Evolutionary conservation across 2,888 invertebrate genomes (phyloP).

Genomic region (Automeris io): DNA sequence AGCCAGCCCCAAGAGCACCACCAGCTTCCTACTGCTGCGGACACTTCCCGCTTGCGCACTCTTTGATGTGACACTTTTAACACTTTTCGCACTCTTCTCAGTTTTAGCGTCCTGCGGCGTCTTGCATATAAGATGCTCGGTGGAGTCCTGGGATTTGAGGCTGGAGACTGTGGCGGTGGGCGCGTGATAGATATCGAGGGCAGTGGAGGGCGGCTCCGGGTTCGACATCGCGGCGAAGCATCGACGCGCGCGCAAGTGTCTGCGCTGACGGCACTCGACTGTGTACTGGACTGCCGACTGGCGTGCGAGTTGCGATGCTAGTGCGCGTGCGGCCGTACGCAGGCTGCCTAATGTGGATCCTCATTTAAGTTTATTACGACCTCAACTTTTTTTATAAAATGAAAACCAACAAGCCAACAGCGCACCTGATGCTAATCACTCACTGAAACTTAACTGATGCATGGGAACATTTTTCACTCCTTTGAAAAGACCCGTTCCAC

Average conservation of each 20-base stretch:
- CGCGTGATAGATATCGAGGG: conserved; percentile 36
- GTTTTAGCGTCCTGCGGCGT: conserved; percentile 54
- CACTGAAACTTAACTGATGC: too few relatives aligned
- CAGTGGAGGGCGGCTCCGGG: conserved; percentile 26
- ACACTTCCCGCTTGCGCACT: conserved; percentile 61
- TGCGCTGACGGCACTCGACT: conserved; percentile 25
- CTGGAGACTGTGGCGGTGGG: conserved; percentile 65
- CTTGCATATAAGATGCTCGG: conserved; percentile 77
- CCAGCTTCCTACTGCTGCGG: conserved; percentile 38
- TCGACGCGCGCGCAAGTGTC: conserved; percentile 19
- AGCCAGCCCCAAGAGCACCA: conserved; percentile 74
- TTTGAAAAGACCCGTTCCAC: too few relatives aligned
- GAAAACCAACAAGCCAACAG: too few relatives aligned
- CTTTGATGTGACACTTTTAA: conserved; percentile 56
- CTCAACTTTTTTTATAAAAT: too few relatives aligned
- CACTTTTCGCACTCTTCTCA: conserved; percentile 38
- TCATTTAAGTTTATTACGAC: background rate
- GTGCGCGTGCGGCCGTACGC: conserved; percentile 12
- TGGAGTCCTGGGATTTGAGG: conserved; percentile 72
- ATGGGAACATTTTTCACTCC: too few relatives aligned
- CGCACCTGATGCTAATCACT: too few relatives aligned
- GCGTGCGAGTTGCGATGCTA: background rate
- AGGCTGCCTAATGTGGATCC: conserved; percentile 16
- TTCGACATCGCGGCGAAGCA: conserved; percentile 24
- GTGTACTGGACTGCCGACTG: conserved; percentile 15